Percentiles rank a stretch among this genome's conserved stretches.
These are phyloP conservation scores for Clusia tigrina DNA, from an alignment of 2,888 invertebrate genomes.

Conservation along the genomic window DNA sequence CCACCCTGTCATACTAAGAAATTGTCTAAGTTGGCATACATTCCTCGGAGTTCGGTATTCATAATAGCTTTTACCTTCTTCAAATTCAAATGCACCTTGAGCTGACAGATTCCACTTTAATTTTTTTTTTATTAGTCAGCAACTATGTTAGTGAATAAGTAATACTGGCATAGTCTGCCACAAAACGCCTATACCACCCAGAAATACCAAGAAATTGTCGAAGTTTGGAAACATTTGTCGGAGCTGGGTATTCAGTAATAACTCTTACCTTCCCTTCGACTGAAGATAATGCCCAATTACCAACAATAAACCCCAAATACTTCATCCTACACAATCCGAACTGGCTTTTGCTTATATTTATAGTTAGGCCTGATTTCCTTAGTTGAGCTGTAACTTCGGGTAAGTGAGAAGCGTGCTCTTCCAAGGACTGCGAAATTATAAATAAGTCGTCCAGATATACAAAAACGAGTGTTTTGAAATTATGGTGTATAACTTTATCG, in stretches of 20 bases:
- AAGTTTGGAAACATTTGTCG: no score
- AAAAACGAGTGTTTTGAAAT: conserved; percentile 22
- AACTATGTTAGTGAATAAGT: no score
- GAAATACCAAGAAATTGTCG: no score
- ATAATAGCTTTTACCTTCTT: no score
- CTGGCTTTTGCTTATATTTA: conserved; percentile 26
- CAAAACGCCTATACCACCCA: no score
- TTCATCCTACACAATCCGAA: conserved; percentile 23
- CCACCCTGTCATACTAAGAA: conserved; percentile 27
- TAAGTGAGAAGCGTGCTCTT: conserved; percentile 2
- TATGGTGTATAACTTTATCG: conserved; percentile 24
- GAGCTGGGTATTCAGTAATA: conserved; percentile 20
- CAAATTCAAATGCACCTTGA: no score
- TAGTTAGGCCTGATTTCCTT: conserved; percentile 20
- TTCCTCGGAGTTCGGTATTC: conserved; percentile 12
- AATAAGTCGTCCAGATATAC: conserved; percentile 27
- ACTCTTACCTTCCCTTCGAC: conserved; percentile 25
- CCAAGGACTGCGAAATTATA: conserved; percentile 15
- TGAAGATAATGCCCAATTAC: conserved; percentile 18
- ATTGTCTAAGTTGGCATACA: conserved; percentile 15
- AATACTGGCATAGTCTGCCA: no score
- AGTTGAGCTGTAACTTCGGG: conserved; percentile 15
- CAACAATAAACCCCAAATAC: conserved; percentile 28
- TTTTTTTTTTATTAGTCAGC: no score
- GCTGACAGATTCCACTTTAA: no score